phyloP scores from a whole-genome alignment of 1,140 invertebrate species.

The Elysia chlorotica region DNA sequence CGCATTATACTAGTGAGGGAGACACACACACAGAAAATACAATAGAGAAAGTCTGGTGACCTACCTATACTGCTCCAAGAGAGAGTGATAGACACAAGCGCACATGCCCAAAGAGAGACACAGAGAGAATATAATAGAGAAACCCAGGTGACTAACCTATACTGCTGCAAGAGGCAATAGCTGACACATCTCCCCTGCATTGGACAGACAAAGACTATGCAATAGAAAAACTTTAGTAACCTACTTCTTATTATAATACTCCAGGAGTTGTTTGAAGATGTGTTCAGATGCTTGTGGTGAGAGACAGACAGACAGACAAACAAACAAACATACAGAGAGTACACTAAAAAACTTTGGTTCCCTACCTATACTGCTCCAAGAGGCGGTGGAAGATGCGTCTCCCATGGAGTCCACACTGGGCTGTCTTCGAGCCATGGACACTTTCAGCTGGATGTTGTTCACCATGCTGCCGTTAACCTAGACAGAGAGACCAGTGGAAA shows the following conservation, averaged over 20 bases:
- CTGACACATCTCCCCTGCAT: background rate
- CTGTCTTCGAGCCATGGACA: constrained; percentile 81
- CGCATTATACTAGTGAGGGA: background rate
- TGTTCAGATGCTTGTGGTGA: too few species aligned
- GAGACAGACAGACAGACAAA: background rate
- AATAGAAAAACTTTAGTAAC: background rate
- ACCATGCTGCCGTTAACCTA: constrained; percentile 81
- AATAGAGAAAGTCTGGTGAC: background rate
- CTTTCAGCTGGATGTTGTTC: constrained; percentile 78
- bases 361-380: constrained; percentile 79
- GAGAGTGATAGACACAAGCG: constrained; percentile 76
- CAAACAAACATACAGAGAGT: background rate
- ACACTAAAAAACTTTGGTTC: background rate
- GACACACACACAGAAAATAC: background rate
- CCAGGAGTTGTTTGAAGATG: too few species aligned
- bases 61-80: constrained; percentile 80
- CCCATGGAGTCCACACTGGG: constrained; percentile 79
- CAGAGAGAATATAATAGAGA: background rate
- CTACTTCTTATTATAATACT: too few species aligned
- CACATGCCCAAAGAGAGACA: too few species aligned
- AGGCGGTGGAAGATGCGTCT: constrained; percentile 77
- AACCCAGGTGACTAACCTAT: background rate
- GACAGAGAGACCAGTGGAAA: constrained; percentile 13
- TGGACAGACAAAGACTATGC: background rate
- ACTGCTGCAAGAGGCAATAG: background rate